Evolutionary conservation across 2,888 invertebrate genomes (phyloP), one percentile per base, ranked within the genome.

Genomic region (Melikaiella ostensackeni): DNA sequence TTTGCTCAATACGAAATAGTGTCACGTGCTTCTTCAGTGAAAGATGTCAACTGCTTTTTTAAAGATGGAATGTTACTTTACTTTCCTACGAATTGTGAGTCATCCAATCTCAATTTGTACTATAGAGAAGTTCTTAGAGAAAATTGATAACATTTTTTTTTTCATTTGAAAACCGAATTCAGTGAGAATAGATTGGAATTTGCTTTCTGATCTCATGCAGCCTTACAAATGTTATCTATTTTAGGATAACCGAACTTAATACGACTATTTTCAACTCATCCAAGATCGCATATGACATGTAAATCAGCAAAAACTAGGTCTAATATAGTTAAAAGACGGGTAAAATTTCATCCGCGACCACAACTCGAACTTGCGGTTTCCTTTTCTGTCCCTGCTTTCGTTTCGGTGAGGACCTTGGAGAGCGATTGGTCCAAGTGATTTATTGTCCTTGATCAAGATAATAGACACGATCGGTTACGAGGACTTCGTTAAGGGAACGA

Each of bases 301-400:
- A 27, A 13, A 59, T 27, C 27, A 59, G 3, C 16, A 59, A 27
- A 6, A 59, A 27, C 0, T 59, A 27, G 59, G 78, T 75, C 77
- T 80, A 79, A 79, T 80, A 77, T 80, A 57, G 79, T 59, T 75
- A 63, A 50, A 81, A 77, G 79, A 80, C 66, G 74, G 76, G 74
- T 82, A 79, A 79, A 84, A 77, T 85, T 82, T 85, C 79, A 79
- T 81, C 79, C 75, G 82, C 80, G 76, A 84, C 84, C 83, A 81
- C 81, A 82, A 61, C 77, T 79, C 78, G 75, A 78, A 77, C 33
- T 77, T 85, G 83, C 80, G 85, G 85, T 85, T 85, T 86, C 80
- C 80, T 13, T 24, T 64, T 64, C 78, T 75, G 78, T 80, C 80
- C 77, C 42, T 42, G 38, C 38, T 57, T 33, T 19, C 27, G 30